phyloP scores from a whole-genome alignment of 2,888 invertebrate species.

The Cheilosia pagana region DNA sequence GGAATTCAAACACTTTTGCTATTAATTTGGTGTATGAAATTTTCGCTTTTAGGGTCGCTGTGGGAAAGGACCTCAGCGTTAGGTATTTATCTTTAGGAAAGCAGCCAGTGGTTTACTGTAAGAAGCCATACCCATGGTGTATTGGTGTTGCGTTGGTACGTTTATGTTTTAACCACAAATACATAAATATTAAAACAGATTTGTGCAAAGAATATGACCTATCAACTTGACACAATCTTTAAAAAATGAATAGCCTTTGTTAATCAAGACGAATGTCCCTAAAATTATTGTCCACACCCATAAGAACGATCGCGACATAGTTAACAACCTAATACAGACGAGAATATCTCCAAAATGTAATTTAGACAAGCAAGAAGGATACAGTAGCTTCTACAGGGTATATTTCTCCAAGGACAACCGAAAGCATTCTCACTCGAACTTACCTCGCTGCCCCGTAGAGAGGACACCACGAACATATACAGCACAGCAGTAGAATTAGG shows the following conservation, averaged over 20 bases:
- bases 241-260: background rate
- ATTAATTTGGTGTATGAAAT: too few relatives aligned
- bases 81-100: too few relatives aligned
- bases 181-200: background rate
- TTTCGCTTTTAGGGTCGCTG: too few relatives aligned
- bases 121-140: too few relatives aligned
- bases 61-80: too few relatives aligned
- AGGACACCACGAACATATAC: conserved; percentile 93
- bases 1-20: too few relatives aligned
- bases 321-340: background rate
- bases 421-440: conserved; percentile 63
- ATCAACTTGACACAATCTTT: background rate
- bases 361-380: conserved; percentile 55
- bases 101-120: too few relatives aligned
- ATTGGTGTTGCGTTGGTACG: too few relatives aligned
- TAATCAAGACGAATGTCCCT: too few relatives aligned
- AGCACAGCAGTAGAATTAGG: conserved; percentile 90
- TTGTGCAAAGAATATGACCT: background rate
- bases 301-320: background rate
- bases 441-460: conserved; percentile 90
- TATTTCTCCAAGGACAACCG: background rate
- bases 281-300: background rate
- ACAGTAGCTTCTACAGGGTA: conserved; percentile 54
- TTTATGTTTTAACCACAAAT: too few relatives aligned
- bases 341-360: conserved; percentile 4